Conservation (phyloP, 2,113 vertebrate genomes). For the Hippocampus guttulatus region DNA sequence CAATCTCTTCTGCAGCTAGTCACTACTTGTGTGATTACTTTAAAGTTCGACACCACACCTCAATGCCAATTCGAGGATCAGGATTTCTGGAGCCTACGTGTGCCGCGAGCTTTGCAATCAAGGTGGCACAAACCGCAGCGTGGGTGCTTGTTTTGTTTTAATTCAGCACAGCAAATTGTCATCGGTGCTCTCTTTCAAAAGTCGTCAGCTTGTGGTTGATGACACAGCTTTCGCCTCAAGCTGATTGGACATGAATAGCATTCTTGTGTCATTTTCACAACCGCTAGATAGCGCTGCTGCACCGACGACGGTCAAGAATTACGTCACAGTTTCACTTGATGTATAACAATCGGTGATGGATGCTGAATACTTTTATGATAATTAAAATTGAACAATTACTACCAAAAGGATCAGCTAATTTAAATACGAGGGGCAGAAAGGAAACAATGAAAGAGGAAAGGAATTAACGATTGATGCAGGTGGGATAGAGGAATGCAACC, state of each 20-base stretch:
- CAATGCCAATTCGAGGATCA: not conserved
- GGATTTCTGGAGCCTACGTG: not conserved
- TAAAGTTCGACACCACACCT: not conserved
- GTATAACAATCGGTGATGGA: too few relatives aligned
- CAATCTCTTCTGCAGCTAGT: conserved; percentile 74
- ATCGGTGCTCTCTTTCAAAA: not conserved
- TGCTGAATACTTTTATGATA: too few relatives aligned
- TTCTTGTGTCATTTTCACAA: not conserved
- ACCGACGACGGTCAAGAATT: not conserved
- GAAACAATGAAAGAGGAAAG: not conserved
- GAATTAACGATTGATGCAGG: not conserved
- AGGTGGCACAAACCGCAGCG: not conserved
- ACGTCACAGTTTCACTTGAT: not conserved
- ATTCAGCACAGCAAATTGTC: not conserved
- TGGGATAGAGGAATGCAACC: not conserved
- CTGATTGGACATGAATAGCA: not conserved
- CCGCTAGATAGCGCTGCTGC: not conserved
- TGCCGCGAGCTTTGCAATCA: not conserved
- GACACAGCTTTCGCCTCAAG: not conserved
- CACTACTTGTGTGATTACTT: conserved; percentile 34
- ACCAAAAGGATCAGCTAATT: too few relatives aligned
- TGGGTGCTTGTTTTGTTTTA: not conserved
- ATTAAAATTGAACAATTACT: too few relatives aligned
- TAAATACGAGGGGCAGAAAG: not conserved
- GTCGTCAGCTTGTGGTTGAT: conserved; percentile 6